phyloP scores from a whole-genome alignment of 2,113 vertebrate genomes.

The Ploceus nigricollis region DNA sequence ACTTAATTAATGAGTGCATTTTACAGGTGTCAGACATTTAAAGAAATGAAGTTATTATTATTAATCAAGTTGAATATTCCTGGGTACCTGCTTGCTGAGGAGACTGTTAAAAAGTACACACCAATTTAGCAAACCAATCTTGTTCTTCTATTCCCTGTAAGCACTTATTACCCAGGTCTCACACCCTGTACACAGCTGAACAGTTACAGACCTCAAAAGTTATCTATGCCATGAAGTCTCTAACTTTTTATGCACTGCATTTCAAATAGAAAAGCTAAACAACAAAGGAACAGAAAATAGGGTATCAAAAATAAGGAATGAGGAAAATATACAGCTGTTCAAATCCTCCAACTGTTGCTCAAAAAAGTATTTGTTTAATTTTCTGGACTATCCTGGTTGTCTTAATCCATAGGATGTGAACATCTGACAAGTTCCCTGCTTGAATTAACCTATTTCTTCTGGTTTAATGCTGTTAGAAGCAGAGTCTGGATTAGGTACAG shows the following conservation, averaged over 20 bases:
- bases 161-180: background rate
- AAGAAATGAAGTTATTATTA: background rate
- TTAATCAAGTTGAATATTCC: background rate
- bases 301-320: background rate
- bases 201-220: background rate
- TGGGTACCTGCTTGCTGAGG: background rate
- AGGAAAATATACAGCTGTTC: background rate
- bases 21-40: background rate
- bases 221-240: background rate
- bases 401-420: conserved; percentile 12
- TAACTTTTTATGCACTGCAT: background rate
- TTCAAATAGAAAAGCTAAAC: background rate
- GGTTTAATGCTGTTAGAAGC: background rate
- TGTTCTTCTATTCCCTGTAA: accelerated
- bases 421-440: background rate
- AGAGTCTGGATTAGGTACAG: background rate
- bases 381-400: background rate
- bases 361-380: background rate
- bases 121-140: background rate
- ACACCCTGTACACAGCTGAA: background rate
- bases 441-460: conserved; percentile 9
- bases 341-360: background rate
- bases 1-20: background rate
- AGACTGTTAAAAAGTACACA: background rate
- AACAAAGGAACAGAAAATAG: background rate